Percentiles rank a stretch among this genome's conserved stretches.
phyloP scores from a whole-genome alignment of 2,797 vertebrate genomes.

The Poeciliopsis presidionis region DNA sequence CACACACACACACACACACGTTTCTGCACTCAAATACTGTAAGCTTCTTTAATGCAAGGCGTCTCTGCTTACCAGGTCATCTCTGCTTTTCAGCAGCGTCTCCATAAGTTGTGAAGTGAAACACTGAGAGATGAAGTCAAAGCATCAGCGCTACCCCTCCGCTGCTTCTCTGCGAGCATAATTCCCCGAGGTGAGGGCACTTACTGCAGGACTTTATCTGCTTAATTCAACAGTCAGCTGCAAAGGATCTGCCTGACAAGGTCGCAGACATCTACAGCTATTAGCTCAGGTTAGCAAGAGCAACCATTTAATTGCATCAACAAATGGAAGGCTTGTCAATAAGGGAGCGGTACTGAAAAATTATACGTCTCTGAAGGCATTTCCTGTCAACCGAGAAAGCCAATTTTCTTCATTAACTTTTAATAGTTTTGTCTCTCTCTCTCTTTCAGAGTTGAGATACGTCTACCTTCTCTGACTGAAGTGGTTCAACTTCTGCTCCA shows the following conservation, averaged over 20 bases:
- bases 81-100: constrained; percentile 56
- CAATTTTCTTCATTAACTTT: constrained; percentile 14
- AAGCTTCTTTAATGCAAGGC: neutral
- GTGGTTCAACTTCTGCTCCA: constrained; percentile 17
- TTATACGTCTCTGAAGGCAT: neutral
- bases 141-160: constrained; percentile 30
- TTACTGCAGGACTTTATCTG: constrained; percentile 74
- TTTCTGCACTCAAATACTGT: constrained; percentile 9
- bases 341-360: neutral
- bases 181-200: constrained; percentile 29
- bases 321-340: constrained; percentile 1
- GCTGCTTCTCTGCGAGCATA: constrained; percentile 37
- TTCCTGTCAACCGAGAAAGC: neutral
- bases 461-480: constrained; percentile 12
- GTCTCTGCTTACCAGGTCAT: constrained; percentile 57
- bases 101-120: constrained; percentile 49
- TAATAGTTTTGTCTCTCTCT: constrained; percentile 2
- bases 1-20: neutral
- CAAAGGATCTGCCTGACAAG: constrained; percentile 57
- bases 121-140: constrained; percentile 19
- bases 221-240: constrained; percentile 76
- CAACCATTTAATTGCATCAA: neutral
- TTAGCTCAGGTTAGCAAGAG: constrained; percentile 24
- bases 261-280: constrained; percentile 57
- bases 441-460: neutral